These are phyloP conservation scores for Pygocentrus nattereri DNA, from an alignment of 2,797 vertebrate species.

Conservation along the genomic window DNA sequence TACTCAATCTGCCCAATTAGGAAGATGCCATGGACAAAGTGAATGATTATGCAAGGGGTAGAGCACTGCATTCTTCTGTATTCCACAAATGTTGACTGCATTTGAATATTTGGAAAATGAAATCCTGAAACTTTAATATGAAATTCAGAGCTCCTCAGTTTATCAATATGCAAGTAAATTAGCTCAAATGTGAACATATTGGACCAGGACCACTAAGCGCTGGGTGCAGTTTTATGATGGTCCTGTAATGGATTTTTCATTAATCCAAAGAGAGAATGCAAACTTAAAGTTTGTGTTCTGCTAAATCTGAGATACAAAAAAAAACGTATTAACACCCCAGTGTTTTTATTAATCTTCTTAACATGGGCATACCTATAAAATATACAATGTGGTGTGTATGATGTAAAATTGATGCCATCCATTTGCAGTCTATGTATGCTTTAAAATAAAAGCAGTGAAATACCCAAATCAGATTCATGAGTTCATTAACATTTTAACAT, in stretches of 20 bases:
- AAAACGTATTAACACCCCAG: too few relatives aligned
- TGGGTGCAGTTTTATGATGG: neutral
- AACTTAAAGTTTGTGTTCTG: too few relatives aligned
- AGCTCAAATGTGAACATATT: neutral
- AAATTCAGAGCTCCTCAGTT: neutral
- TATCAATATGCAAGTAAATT: neutral
- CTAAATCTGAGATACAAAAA: too few relatives aligned
- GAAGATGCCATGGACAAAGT: slow-evolving; percentile 25
- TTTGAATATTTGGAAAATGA: neutral
- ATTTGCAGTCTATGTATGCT: too few relatives aligned
- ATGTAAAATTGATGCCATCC: too few relatives aligned
- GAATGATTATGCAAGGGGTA: neutral
- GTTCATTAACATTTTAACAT: too few relatives aligned
- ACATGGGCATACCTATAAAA: too few relatives aligned
- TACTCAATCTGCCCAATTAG: slow-evolving; percentile 7
- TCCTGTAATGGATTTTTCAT: neutral
- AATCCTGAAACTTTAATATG: neutral
- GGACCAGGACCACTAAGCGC: neutral
- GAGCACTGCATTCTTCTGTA: slow-evolving; percentile 1
- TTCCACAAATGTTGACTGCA: neutral
- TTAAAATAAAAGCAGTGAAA: too few relatives aligned
- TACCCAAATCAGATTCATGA: too few relatives aligned
- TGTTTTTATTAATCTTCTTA: too few relatives aligned
- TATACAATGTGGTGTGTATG: too few relatives aligned
- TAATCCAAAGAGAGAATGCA: too few relatives aligned